Conservation (phyloP, 2,888 invertebrate species). For the Stenichneumon culpator region DNA sequence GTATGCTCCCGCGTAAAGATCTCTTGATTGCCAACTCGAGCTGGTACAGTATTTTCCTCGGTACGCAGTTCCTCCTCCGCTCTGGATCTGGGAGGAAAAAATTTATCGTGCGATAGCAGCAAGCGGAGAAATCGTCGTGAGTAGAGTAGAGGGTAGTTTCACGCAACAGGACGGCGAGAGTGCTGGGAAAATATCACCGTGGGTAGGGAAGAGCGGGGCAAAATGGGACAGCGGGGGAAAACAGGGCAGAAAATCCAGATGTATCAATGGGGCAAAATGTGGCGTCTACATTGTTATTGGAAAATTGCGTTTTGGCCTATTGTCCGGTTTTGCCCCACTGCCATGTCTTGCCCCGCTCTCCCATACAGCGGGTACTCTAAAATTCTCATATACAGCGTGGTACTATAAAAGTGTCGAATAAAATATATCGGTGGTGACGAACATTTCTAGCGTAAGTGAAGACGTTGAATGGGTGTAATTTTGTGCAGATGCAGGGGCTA, state of each 20-base stretch:
- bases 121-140: neutral
- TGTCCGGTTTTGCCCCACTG: no score
- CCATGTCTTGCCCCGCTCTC: no score
- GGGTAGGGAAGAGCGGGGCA: no score
- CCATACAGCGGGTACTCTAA: no score
- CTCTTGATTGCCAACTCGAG: conserved; percentile 22
- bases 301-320: no score
- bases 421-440: neutral
- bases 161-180: neutral
- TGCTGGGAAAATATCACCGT: neutral
- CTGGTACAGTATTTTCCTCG: neutral
- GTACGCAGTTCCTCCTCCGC: neutral
- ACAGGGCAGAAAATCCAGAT: no score
- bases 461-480: neutral
- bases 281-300: no score
- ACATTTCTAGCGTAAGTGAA: neutral
- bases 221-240: no score
- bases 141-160: neutral
- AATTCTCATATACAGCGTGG: neutral
- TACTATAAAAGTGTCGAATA: neutral
- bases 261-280: no score
- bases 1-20: conserved; percentile 15
- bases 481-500: neutral
- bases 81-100: neutral
- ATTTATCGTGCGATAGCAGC: neutral